Conservation (phyloP, 2,113 vertebrate species). For the Peromyscus leucopus region DNA sequence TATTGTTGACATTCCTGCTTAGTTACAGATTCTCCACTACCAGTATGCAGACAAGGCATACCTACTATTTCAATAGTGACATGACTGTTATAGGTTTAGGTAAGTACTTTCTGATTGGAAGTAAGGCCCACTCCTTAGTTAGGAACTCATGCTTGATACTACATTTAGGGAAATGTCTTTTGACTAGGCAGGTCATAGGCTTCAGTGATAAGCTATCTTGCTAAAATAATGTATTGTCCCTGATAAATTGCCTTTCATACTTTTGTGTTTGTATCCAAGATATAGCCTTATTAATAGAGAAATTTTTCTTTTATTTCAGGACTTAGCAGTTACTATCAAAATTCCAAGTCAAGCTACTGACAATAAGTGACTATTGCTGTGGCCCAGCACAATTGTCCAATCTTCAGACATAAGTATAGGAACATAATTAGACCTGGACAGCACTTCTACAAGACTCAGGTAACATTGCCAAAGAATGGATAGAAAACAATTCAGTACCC, state of each 20-base stretch:
- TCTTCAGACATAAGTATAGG: background rate
- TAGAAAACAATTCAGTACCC: background rate
- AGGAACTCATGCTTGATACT: background rate
- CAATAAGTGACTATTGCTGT: background rate
- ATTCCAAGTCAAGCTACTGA: background rate
- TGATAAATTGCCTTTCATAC: background rate
- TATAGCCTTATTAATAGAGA: background rate
- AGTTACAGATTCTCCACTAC: background rate
- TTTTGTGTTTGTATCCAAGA: background rate
- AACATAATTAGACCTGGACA: background rate
- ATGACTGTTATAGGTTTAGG: background rate
- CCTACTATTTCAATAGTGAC: background rate
- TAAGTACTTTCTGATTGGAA: background rate
- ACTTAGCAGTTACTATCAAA: background rate
- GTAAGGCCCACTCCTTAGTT: background rate
- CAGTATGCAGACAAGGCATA: background rate
- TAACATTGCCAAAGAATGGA: background rate
- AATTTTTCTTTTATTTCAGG: background rate
- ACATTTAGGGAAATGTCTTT: background rate
- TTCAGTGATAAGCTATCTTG: background rate
- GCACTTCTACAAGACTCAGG: too few species aligned
- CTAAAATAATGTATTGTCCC: background rate
- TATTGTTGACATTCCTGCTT: background rate
- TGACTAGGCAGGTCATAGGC: background rate
- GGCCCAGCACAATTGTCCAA: background rate